Evolutionary conservation across 2,888 invertebrate genomes (phyloP).

Genomic region (Micoletzkya japonica): DNA sequence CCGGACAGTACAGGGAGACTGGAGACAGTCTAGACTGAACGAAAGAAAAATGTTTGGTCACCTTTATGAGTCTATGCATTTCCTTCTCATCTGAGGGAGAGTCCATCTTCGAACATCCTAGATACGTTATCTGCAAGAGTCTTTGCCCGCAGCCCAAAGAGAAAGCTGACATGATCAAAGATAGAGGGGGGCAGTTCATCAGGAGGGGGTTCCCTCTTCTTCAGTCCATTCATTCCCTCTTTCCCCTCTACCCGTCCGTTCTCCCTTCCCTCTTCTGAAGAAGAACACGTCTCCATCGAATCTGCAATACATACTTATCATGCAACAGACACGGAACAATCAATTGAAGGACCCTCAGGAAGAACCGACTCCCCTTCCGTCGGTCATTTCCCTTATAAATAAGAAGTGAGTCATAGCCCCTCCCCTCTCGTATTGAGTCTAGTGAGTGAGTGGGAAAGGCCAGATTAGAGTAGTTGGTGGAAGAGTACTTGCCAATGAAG

Average conservation of each 20-base stretch:
- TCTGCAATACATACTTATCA: slow-evolving; percentile 1
- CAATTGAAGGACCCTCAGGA: too few species aligned
- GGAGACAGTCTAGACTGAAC: background rate
- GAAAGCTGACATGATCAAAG: slow-evolving; percentile 10
- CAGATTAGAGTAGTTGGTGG: too few species aligned
- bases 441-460: too few species aligned
- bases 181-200: slow-evolving; percentile 21
- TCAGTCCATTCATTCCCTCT: slow-evolving; percentile 6
- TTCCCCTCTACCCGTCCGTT: background rate
- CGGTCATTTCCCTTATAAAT: too few species aligned
- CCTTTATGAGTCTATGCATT: slow-evolving; percentile 50
- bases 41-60: slow-evolving; percentile 1
- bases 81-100: slow-evolving; percentile 56
- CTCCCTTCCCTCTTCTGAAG: background rate
- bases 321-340: too few species aligned
- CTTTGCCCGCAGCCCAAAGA: background rate
- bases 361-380: too few species aligned
- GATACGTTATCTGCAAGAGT: slow-evolving; percentile 45
- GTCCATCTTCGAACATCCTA: slow-evolving; percentile 58
- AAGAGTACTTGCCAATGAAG: too few species aligned
- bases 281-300: slow-evolving; percentile 23
- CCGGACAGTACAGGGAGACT: background rate
- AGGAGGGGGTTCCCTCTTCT: background rate
- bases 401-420: too few species aligned
- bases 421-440: too few species aligned